phyloP scores from a whole-genome alignment of 2,113 vertebrate species.

The Salvelinus namaycush region DNA sequence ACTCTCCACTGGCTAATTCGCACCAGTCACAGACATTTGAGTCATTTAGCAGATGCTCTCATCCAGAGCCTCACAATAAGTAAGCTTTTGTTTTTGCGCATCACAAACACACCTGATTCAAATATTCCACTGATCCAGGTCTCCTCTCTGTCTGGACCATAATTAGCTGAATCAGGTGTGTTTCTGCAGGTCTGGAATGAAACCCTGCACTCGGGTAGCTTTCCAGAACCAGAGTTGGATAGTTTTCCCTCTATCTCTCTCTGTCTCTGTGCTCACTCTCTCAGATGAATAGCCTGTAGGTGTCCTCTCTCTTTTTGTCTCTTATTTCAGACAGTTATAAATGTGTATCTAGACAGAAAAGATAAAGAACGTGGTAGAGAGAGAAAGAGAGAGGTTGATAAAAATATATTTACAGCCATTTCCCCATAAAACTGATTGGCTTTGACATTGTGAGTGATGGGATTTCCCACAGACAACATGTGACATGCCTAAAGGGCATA shows the following conservation, averaged over 20 bases:
- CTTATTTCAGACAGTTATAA: slow-evolving; percentile 40
- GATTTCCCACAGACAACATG: slow-evolving; percentile 42
- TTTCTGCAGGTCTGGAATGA: too few species aligned
- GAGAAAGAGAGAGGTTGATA: slow-evolving; percentile 31
- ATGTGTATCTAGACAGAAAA: slow-evolving; percentile 28
- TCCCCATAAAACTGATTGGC: slow-evolving; percentile 54
- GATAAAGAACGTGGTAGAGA: slow-evolving; percentile 1
- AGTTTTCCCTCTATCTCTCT: slow-evolving; percentile 4
- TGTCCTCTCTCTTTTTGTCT: slow-evolving; percentile 16
- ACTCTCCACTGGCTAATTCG: too few species aligned
- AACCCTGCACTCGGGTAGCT: too few species aligned
- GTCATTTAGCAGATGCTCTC: slow-evolving; percentile 33
- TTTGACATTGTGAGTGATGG: slow-evolving; percentile 44
- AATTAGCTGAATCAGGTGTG: too few species aligned
- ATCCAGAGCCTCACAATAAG: neutral
- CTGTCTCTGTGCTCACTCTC: slow-evolving; percentile 12
- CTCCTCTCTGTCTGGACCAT: too few species aligned
- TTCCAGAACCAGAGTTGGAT: too few species aligned
- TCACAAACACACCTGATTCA: too few species aligned
- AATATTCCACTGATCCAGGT: too few species aligned
- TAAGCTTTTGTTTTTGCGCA: too few species aligned
- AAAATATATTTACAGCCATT: slow-evolving; percentile 55
- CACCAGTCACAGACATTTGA: too few species aligned
- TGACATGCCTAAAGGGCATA: slow-evolving; percentile 20
- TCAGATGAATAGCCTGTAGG: neutral